phyloP scores from a whole-genome alignment of 2,888 invertebrate genomes.

The Pomacea canaliculata region DNA sequence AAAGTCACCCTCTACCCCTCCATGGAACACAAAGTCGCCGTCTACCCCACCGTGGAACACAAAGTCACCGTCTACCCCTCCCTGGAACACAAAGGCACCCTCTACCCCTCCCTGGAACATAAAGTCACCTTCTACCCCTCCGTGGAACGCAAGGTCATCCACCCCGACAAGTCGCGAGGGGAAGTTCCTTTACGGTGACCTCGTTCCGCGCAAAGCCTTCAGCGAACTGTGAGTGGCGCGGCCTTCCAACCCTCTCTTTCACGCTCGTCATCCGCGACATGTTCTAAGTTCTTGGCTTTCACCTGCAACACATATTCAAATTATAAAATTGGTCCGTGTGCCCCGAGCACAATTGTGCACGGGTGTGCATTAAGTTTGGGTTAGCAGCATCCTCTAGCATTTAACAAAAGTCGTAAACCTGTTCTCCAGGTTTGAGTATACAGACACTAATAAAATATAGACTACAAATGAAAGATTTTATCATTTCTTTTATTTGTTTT shows the following conservation, averaged over 20 bases:
- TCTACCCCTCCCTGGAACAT: background rate
- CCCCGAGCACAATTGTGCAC: too few relatives aligned
- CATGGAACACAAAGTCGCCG: background rate
- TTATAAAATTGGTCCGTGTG: too few relatives aligned
- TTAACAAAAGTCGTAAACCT: too few relatives aligned
- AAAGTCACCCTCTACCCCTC: background rate
- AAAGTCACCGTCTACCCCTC: background rate
- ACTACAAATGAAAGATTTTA: too few relatives aligned
- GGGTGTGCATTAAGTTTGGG: too few relatives aligned
- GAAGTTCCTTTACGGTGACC: background rate
- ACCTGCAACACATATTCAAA: too few relatives aligned
- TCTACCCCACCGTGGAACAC: background rate
- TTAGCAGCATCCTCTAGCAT: too few relatives aligned
- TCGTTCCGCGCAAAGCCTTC: slow-evolving; percentile 10
- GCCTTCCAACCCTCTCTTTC: too few relatives aligned
- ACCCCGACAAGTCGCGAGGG: slow-evolving; percentile 5
- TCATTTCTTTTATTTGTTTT: background rate
- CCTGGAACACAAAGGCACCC: background rate
- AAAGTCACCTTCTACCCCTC: background rate
- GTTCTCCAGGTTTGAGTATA: too few relatives aligned
- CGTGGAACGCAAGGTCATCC: background rate
- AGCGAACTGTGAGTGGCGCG: slow-evolving; percentile 12
- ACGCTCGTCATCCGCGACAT: too few relatives aligned
- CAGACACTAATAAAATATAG: too few relatives aligned
- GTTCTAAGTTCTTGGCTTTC: too few relatives aligned